Percentiles rank a stretch among this genome's conserved stretches.
phyloP scores from a whole-genome alignment of 2,113 vertebrate genomes.

The Rafetus swinhoei region DNA sequence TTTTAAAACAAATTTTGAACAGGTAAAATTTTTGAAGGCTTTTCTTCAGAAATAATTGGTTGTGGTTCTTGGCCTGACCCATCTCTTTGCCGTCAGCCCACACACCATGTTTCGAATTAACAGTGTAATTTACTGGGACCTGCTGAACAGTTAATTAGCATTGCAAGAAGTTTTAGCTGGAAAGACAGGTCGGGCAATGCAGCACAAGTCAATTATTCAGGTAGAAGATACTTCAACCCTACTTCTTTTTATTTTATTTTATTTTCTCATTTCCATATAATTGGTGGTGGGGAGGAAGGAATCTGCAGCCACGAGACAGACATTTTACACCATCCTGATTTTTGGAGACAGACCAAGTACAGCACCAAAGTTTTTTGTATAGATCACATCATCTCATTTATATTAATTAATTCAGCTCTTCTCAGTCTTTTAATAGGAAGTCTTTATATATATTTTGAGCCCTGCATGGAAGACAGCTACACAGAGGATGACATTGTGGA shows the following conservation, averaged over 20 bases:
- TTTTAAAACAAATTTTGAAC: background rate
- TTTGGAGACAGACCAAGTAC: background rate
- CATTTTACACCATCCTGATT: fast-evolving
- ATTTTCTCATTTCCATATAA: background rate
- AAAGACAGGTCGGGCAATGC: background rate
- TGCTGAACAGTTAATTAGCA: fast-evolving
- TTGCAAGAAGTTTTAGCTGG: background rate
- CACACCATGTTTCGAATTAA: background rate
- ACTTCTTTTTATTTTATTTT: background rate
- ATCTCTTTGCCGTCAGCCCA: background rate
- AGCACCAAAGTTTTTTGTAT: background rate
- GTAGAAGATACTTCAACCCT: conserved; percentile 47
- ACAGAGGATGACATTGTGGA: background rate
- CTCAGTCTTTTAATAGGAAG: background rate
- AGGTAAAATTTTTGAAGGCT: background rate
- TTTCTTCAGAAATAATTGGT: background rate
- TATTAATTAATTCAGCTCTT: background rate
- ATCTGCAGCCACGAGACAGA: fast-evolving
- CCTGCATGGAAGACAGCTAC: background rate
- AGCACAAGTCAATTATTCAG: conserved; percentile 22
- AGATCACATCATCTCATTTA: background rate
- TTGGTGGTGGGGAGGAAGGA: background rate
- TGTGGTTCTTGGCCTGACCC: background rate
- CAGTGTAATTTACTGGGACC: fast-evolving
- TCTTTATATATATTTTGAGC: background rate